Evolutionary conservation across 2,113 vertebrate species (phyloP), one percentile per base, ranked within the genome.

Genomic region (Brachyhypopomus occidentalis): DNA sequence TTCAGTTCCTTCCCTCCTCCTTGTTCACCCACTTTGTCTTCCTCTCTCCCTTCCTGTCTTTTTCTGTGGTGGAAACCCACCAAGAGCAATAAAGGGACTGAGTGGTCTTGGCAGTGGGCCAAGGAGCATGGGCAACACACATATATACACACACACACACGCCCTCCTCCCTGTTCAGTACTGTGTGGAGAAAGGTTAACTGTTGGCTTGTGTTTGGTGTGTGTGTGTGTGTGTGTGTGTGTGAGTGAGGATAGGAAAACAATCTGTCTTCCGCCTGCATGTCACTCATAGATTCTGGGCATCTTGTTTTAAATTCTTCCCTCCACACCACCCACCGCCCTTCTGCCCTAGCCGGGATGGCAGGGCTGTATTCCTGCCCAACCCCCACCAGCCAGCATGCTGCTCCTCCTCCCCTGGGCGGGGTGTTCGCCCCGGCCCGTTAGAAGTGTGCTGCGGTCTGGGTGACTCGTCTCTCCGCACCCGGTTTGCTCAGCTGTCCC

Each of bases 111-210:
- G 82, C 79, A 45, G 30, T 16, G 30, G 52, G 48, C 82, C 70
- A 63, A 72, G 20, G 56, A 79, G 79, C 30, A 25, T 74, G 71
- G 64, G 70, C 60, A 79, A 63, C 55, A 20, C 22, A 27, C 73
- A 78, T 74, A 74, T 45, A 22, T 78, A 70, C 80, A 70, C 70
- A 30, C 36, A 41, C 22, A 4, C 45, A 55, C 64, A 22, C 88
- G 30, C 45, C 27, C 87, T 88, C 90, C 55, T 74, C 86, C 88
- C 89, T 86, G 92, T 91, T 90, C 90, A 90, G 92, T 88, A 86
- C 91, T 91, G 88, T 80, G 87, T 88, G 88, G 91, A 93, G 90
- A 94, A 92, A 92, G 91, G 75, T 85, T 89, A 91, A 90, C 91
- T 92, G 84, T 78, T 91, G 86, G 14, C 27, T 78, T 79, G 22